Percentiles rank a stretch among this genome's conserved stretches.
phyloP scores from a whole-genome alignment of 2,797 vertebrate genomes.

The Echeneis naucrates region DNA sequence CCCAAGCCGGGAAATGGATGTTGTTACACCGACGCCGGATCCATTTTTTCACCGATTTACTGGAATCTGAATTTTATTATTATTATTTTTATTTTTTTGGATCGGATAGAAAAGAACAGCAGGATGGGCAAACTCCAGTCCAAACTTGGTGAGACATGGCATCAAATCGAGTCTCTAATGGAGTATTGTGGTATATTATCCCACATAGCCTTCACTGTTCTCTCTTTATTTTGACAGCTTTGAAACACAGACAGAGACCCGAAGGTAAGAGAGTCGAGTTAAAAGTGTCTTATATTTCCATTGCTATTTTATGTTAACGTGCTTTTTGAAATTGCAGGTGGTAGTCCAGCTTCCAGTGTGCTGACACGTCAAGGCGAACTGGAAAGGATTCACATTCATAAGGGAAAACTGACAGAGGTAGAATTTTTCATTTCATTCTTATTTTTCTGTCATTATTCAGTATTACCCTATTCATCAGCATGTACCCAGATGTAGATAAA shows the following conservation, averaged over 20 bases:
- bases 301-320: not conserved
- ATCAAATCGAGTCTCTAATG: not conserved
- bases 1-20: not conserved
- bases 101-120: not conserved
- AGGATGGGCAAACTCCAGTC: slow-evolving; percentile 76
- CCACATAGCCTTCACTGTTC: not conserved
- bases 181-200: not conserved
- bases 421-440: too few species aligned
- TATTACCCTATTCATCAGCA: not conserved
- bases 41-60: not conserved
- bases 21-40: not conserved
- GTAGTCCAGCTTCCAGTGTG: slow-evolving; percentile 60
- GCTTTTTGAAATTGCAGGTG: slow-evolving; percentile 57
- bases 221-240: slow-evolving; percentile 47
- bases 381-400: slow-evolving; percentile 42
- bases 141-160: slow-evolving; percentile 63
- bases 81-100: too few species aligned
- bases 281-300: too few species aligned
- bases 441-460: not conserved
- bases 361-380: slow-evolving; percentile 56
- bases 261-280: slow-evolving; percentile 59
- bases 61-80: slow-evolving; percentile 23
- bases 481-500: not conserved
- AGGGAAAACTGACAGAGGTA: slow-evolving; percentile 64
- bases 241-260: slow-evolving; percentile 68